Evolutionary conservation across 2,797 vertebrate species (phyloP).

Genomic region (Cossypha heuglini): DNA sequence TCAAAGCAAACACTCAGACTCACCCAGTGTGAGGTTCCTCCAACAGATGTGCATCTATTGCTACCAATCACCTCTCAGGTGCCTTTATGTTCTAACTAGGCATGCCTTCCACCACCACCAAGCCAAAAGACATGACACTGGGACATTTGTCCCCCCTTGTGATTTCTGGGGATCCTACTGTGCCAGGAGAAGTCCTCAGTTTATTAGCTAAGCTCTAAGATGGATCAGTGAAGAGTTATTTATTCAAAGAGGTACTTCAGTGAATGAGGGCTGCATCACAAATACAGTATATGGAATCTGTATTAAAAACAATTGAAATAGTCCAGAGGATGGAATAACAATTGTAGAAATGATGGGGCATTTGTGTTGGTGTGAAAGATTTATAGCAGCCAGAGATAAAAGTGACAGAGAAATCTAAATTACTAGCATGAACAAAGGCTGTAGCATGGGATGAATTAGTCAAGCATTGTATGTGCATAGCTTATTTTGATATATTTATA

Average conservation of each 20-base stretch:
- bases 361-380: background rate
- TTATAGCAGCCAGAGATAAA: background rate
- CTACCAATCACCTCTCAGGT: background rate
- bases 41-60: background rate
- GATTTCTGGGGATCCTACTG: background rate
- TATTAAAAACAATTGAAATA: background rate
- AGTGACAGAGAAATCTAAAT: background rate
- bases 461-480: background rate
- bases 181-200: background rate
- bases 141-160: background rate
- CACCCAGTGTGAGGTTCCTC: background rate
- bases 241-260: background rate
- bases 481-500: background rate
- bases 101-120: background rate
- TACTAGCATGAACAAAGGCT: background rate
- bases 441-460: background rate
- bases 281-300: background rate
- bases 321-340: background rate
- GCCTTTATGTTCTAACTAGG: background rate
- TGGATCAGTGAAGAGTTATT: background rate
- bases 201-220: background rate
- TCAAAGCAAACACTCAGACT: background rate
- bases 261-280: background rate
- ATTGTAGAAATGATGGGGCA: background rate
- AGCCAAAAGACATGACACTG: background rate